These are phyloP conservation scores for Cheiracanthium punctorium DNA, from an alignment of 2,888 invertebrate genomes.

Conservation along the genomic window DNA sequence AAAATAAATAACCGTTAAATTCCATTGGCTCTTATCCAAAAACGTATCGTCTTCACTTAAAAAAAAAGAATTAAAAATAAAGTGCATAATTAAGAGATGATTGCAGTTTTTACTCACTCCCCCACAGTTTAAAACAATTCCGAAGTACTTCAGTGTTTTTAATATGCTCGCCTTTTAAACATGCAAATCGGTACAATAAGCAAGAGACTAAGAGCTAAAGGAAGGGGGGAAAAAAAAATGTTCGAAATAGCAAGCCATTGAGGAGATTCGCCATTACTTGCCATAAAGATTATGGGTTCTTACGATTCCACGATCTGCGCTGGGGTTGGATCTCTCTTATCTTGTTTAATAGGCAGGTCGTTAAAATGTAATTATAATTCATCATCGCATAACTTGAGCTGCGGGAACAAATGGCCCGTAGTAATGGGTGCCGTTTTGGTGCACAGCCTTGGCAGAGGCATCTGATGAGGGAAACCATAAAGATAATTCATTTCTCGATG, in stretches of 20 bases:
- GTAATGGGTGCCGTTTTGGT: neutral
- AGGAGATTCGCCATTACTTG: neutral
- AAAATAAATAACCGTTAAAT: no score
- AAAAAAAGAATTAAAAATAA: no score
- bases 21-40: no score
- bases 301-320: neutral
- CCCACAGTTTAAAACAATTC: neutral
- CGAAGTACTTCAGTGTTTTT: neutral
- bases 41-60: no score
- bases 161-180: neutral
- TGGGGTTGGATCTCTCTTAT: neutral
- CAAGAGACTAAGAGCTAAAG: neutral
- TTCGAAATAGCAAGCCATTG: neutral
- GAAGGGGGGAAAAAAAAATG: neutral
- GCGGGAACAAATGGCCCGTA: constrained; percentile 13
- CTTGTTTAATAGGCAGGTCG: constrained; percentile 15
- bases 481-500: constrained; percentile 4
- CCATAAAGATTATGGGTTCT: constrained; percentile 12
- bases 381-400: constrained; percentile 12
- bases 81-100: constrained; percentile 5
- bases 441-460: constrained; percentile 3
- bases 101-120: neutral
- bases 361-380: constrained; percentile 15
- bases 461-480: neutral
- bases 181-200: neutral